Percentiles rank a stretch among this genome's conserved stretches.
These are phyloP conservation scores for Nerophis ophidion DNA, from an alignment of 2,113 vertebrate genomes.

Conservation along the genomic window DNA sequence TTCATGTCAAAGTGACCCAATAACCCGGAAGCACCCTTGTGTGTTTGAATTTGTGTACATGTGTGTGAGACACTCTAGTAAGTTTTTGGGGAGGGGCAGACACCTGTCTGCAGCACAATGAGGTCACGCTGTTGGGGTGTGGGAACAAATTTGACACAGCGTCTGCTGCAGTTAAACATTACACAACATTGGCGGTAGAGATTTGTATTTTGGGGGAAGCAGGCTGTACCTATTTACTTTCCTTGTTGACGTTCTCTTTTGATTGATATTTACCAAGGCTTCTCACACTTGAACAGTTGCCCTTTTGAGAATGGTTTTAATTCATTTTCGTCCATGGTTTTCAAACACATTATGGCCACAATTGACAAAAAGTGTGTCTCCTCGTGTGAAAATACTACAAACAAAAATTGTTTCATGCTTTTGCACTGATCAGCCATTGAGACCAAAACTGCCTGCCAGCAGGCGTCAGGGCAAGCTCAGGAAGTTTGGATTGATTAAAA, in stretches of 20 bases:
- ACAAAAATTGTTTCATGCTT: slow-evolving; percentile 16
- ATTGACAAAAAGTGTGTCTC: slow-evolving; percentile 8
- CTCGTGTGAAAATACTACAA: slow-evolving; percentile 17
- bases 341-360: slow-evolving; percentile 2
- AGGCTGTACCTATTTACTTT: slow-evolving; percentile 1
- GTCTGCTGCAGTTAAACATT: slow-evolving; percentile 21
- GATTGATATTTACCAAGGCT: slow-evolving; percentile 15
- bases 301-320: slow-evolving; percentile 22
- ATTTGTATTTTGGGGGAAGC: slow-evolving; percentile 7
- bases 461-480: slow-evolving; percentile 7
- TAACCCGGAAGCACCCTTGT: slow-evolving; percentile 46
- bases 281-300: slow-evolving; percentile 15
- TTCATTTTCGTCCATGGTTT: slow-evolving; percentile 13
- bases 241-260: not conserved
- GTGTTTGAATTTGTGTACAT: slow-evolving; percentile 32
- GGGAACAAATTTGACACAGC: slow-evolving; percentile 57
- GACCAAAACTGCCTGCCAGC: slow-evolving; percentile 2
- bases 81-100: slow-evolving; percentile 42
- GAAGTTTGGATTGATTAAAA: slow-evolving; percentile 8
- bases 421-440: slow-evolving; percentile 10
- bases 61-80: slow-evolving; percentile 17
- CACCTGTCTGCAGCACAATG: slow-evolving; percentile 58
- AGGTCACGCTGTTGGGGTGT: slow-evolving; percentile 58
- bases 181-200: slow-evolving; percentile 40
- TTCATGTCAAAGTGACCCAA: slow-evolving; percentile 44